Evolutionary conservation across 2,797 vertebrate species (phyloP), one percentile per base, ranked within the genome.

Genomic region (Macroramphosus scolopax): DNA sequence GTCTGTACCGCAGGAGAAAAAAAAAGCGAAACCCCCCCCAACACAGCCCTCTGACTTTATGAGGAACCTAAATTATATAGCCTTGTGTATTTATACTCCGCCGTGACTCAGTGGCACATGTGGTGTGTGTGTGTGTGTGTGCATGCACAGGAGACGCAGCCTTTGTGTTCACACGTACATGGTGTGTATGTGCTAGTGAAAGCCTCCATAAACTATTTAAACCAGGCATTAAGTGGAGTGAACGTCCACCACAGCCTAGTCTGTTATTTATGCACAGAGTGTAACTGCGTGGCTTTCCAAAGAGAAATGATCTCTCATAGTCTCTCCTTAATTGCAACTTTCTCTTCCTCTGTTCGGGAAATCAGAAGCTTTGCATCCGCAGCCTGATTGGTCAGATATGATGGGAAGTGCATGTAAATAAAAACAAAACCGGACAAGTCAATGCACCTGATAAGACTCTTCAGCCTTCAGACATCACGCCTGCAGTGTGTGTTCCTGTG

Each of bases 1-100:
- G 39, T 68, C 75, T 68, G 70, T 55, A 55, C 62, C 63, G 5
- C 65, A 72, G 51, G 61, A 40, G 63, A 56, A 58, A 50, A 24
- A 77, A 47, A 68, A 68, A 31, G 72, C 70, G 7, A 36, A 8
- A 66, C 53, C 54, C 22, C 49, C 57, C n/a, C n/a, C n/a, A n/a
- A n/a, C 71, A 29, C 63, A 75, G 46, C 40, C 49, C 15, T 41
- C 45, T 57, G 72, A 72, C 65, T 84, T 87, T 80, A 81, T 65
- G 71, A 75, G 68, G 63, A 68, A 45, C 53, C 69, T 73, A 81
- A 88, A 87, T 88, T 88, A 83, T 54, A 86, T 51, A 77, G 58
- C 31, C 42, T 8, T 6, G 76, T 80, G 45, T 87, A 85, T 86
- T 87, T 86, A 86, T 87, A 84, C 65, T 72, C 72, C 25, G 54